These are phyloP conservation scores for Heliocidaris erythrogramma DNA, from an alignment of 35 echinoderm and acorn worm species.

Conservation along the genomic window DNA sequence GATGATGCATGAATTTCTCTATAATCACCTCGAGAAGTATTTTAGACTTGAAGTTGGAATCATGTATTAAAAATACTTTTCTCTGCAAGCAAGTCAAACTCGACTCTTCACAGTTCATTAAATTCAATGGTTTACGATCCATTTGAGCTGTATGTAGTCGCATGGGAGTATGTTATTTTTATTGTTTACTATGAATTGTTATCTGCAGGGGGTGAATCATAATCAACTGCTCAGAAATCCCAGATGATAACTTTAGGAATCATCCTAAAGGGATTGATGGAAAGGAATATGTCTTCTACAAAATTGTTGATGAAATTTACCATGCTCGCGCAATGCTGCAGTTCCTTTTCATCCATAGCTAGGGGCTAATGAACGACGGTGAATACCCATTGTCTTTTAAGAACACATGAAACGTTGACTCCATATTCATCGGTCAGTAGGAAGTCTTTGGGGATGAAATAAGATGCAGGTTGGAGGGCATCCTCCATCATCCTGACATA, in stretches of 20 bases:
- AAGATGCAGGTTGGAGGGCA: conserved; percentile 1
- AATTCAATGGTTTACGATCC: too few relatives aligned
- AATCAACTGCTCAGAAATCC: neutral
- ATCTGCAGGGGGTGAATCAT: neutral
- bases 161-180: too few relatives aligned
- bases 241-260: neutral
- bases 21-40: too few relatives aligned
- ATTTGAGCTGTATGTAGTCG: too few relatives aligned
- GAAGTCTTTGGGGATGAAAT: conserved; percentile 9
- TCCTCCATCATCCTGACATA: conserved; percentile 1
- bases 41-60: too few relatives aligned
- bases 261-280: neutral
- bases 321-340: neutral
- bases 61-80: too few relatives aligned
- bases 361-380: neutral
- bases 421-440: neutral
- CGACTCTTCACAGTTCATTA: too few relatives aligned
- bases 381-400: neutral
- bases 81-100: too few relatives aligned
- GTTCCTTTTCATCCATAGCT: neutral
- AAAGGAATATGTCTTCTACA: neutral
- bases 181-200: too few relatives aligned
- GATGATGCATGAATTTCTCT: too few relatives aligned
- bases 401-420: neutral
- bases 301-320: neutral